Percentiles rank a stretch among this genome's conserved stretches.
Conservation (phyloP, 2,888 invertebrate species). For the Helleia helle region DNA sequence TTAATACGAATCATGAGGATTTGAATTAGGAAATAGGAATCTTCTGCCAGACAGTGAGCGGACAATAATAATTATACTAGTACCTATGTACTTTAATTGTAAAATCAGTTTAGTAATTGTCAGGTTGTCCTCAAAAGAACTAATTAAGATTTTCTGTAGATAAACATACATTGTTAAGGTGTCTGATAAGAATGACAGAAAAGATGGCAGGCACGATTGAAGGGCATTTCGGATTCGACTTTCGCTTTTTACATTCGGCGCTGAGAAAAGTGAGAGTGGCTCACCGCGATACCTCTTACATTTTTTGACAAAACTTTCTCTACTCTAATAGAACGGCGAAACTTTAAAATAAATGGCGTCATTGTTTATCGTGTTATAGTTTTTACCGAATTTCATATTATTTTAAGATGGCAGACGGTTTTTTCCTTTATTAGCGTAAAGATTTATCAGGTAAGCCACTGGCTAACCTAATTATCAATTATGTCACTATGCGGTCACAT, state of each 20-base stretch:
- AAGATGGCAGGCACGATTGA: not conserved
- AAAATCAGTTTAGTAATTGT: no score
- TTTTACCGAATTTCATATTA: not conserved
- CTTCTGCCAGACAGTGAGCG: no score
- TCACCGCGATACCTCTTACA: conserved; percentile 12
- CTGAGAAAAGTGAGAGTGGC: conserved; percentile 31
- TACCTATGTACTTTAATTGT: no score
- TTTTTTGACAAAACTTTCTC: conserved; percentile 21
- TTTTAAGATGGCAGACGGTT: not conserved
- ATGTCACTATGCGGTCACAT: no score
- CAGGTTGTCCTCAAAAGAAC: not conserved
- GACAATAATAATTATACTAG: no score
- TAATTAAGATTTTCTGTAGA: conserved; percentile 4
- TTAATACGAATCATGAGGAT: no score
- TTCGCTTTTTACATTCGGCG: conserved; percentile 26
- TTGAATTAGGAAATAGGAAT: no score
- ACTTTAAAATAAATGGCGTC: conserved; percentile 10
- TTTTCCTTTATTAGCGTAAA: no score
- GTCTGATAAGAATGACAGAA: not conserved
- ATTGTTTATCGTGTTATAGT: conserved; percentile 3
- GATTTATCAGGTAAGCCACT: no score
- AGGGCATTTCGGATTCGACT: conserved; percentile 23
- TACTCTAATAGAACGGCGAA: conserved; percentile 13
- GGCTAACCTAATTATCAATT: no score
- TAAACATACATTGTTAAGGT: conserved; percentile 1